phyloP scores from a whole-genome alignment of 2,113 vertebrate genomes.

The Furnarius figulus region DNA sequence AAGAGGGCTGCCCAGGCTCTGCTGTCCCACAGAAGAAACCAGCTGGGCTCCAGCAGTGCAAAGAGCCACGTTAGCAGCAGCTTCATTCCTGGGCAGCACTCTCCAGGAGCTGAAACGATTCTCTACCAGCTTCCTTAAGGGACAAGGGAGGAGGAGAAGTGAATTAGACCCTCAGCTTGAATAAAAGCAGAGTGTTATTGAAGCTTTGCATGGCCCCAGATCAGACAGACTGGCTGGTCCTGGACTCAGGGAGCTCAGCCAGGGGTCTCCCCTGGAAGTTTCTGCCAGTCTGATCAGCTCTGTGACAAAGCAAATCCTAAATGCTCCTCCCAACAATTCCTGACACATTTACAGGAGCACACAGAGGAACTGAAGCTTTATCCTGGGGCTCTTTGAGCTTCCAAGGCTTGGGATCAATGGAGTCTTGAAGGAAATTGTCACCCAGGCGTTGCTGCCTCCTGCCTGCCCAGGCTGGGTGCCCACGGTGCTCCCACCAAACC shows the following conservation, averaged over 20 bases:
- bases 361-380: neutral
- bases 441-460: neutral
- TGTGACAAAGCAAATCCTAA: neutral
- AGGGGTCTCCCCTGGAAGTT: neutral
- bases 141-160: conserved; percentile 5
- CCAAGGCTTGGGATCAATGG: neutral
- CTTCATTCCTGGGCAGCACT: neutral
- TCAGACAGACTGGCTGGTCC: neutral
- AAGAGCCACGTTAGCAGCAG: neutral
- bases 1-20: neutral
- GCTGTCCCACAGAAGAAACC: neutral
- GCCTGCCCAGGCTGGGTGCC: neutral
- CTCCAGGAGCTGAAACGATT: neutral
- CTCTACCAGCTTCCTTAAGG: neutral
- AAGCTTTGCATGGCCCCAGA: neutral
- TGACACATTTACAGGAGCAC: neutral
- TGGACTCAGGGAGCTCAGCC: neutral
- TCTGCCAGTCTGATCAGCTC: accelerated
- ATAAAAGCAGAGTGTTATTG: neutral
- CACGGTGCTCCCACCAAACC: neutral
- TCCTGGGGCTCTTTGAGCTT: neutral
- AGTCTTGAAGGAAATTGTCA: neutral
- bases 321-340: neutral
- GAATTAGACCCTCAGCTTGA: neutral
- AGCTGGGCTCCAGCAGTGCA: neutral